Evolutionary conservation across 2,113 vertebrate genomes (phyloP), one percentile per base, ranked within the genome.

Genomic region (Megaceryle torquata): DNA sequence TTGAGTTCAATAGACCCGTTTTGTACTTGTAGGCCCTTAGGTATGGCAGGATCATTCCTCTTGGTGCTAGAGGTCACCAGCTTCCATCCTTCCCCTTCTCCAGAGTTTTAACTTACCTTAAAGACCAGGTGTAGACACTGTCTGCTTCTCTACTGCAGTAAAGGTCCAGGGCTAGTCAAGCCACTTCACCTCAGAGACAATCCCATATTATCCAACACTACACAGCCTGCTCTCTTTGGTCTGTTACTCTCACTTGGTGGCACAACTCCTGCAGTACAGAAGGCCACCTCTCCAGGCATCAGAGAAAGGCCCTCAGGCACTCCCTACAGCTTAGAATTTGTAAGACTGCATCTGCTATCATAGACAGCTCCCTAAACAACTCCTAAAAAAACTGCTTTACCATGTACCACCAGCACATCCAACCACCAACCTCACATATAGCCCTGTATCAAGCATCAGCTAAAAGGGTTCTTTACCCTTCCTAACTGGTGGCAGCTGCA

Each of bases 371-470:
- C n/a, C 21, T 9, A 28, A n/a, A 17, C 63, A 70, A 6, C 28
- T 25, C 17, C 51, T 6, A 0, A 0, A 1, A 2, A 48, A 41
- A 41, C 39, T 48, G 1, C 44, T 35, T 11, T n/a, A 15, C 12
- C 37, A n/a, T 1, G 0, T 4, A 0, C 10, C 33, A 76, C 26
- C 43, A 76, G 8, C 14, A 67, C 17, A 31, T 2, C 20, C 3
- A 43, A 5, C 6, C 15, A 59, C 22, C 50, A 16, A 12, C 16
- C n/a, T 54, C 39, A 60, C 59, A 48, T 2, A 46, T 5, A 41
- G 26, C 3, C 39, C 41, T 18, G 6, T 43, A 18, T 9, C 11
- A 16, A 43, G 41, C 53, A 48, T 17, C 0, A 0, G 21, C 15
- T 65, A 31, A 35, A 72, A 88, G 33, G 26, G 9, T 25, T 8